phyloP scores from a whole-genome alignment of 2,113 vertebrate species.

The Piaya cayana region DNA sequence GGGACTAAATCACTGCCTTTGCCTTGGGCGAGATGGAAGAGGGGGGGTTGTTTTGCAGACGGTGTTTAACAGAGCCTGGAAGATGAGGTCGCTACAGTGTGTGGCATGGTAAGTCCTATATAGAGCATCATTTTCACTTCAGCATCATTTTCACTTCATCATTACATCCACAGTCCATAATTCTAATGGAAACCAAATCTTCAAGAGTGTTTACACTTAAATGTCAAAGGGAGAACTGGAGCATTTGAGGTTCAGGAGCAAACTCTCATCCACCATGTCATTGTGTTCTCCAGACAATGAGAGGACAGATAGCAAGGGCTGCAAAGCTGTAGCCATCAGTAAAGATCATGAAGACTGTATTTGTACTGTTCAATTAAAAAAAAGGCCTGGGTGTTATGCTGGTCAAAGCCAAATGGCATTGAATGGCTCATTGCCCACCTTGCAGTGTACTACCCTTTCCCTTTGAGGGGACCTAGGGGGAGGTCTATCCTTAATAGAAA shows the following conservation, averaged over 20 bases:
- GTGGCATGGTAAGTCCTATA: background rate
- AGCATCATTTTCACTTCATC: background rate
- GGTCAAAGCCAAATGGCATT: background rate
- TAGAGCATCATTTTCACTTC: background rate
- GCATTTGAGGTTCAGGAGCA: background rate
- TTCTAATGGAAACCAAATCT: background rate
- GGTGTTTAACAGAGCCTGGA: background rate
- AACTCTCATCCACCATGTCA: accelerated
- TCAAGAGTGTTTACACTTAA: background rate
- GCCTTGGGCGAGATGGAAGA: background rate
- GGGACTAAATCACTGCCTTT: background rate
- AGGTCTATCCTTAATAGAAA: background rate
- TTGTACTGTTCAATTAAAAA: background rate
- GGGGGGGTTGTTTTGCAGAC: background rate
- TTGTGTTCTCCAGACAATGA: background rate
- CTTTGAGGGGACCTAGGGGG: background rate
- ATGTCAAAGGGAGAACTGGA: background rate
- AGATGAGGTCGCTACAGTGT: background rate
- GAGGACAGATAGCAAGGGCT: background rate
- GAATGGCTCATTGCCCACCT: background rate
- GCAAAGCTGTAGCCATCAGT: background rate
- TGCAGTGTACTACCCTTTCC: background rate
- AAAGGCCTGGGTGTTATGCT: background rate
- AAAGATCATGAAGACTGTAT: background rate
- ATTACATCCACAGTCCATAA: background rate